Base-by-base conservation (phyloP, 2,113 vertebrate species). In the Petromus typicus region DNA sequence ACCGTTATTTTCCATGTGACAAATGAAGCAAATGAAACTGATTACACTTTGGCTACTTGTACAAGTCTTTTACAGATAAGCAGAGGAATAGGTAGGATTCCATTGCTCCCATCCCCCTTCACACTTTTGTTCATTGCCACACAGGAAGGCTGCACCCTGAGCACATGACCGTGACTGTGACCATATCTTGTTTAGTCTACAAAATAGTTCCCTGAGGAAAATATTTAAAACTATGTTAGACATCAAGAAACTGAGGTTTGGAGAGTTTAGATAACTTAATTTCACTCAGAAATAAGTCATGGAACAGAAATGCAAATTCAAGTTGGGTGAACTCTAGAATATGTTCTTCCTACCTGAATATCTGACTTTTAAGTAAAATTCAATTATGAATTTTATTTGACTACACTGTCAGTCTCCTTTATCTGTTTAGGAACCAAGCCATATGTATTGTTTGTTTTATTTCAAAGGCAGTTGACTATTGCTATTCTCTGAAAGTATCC, bases 341-440 rank as follows among this genome's bases (percentile, higher is more conserved):
- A 63, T 43, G 13, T 48, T 79, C 22, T 92, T 96, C 43, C 22
- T 79, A 7, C 8, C 14, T 37, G 37, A 48, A 12, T 54, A 73
- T n/a, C 57, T 82, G 37, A 40, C 37, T 75, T 87, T 40, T 79
- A 89, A 63, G 32, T 45, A 34, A 45, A 82, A 16, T 27, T 25
- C n/a, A 76, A 57, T 76, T 85, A 51, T 86, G 51, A 45, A 48
- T 12, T 48, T 37, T 45, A 8, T 78, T 63, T 64, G 63, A 88
- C 59, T 27, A 54, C 3, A 71, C 8, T 73, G 7, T 59, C 56
- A 67, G 30, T 93, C 6, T 61, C 48, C 81, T 73, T 76, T 81
- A 84, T 79, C 93, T 88, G 32, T 73, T 94, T 95, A 79, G 34
- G 34, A 82, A 82, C 69, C 85, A 67, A 94, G 14, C 20, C 4